phyloP scores from a whole-genome alignment of 2,797 vertebrate species.

The Acanthis flammea region DNA sequence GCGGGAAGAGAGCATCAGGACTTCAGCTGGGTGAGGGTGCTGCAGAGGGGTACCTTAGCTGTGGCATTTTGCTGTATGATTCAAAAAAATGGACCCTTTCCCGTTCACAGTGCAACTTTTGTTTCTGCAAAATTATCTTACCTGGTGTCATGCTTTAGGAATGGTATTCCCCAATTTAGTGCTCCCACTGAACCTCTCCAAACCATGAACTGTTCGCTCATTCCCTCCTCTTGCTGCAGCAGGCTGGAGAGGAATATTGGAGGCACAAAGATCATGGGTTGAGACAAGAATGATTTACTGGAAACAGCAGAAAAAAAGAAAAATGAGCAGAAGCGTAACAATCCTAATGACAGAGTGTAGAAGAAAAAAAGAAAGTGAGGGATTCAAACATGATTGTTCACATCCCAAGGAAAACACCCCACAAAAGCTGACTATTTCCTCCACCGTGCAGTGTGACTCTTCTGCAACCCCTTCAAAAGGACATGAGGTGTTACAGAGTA shows the following conservation, averaged over 20 bases:
- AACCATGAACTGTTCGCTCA: rapidly evolving
- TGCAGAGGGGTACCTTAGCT: background rate
- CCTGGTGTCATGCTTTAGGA: rapidly evolving
- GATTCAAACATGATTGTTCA: rapidly evolving
- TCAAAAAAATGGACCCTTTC: background rate
- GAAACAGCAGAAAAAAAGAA: background rate
- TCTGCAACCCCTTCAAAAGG: background rate
- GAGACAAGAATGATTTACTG: background rate
- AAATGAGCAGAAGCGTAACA: background rate
- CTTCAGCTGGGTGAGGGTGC: background rate
- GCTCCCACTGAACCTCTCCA: background rate
- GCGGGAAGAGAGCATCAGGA: background rate
- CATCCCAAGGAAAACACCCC: background rate
- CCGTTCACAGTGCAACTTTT: background rate
- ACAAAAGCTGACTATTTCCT: background rate
- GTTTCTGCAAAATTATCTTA: background rate
- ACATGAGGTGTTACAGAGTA: background rate
- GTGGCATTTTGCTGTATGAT: background rate
- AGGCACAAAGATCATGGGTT: background rate
- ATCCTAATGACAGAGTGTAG: rapidly evolving
- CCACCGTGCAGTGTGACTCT: rapidly evolving
- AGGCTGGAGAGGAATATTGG: background rate
- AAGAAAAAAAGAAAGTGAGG: too few relatives aligned
- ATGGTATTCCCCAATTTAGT: background rate
- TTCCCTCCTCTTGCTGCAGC: rapidly evolving